These are phyloP conservation scores for Pasiphila rectangulata DNA, from an alignment of 2,888 invertebrate genomes.

Conservation along the genomic window DNA sequence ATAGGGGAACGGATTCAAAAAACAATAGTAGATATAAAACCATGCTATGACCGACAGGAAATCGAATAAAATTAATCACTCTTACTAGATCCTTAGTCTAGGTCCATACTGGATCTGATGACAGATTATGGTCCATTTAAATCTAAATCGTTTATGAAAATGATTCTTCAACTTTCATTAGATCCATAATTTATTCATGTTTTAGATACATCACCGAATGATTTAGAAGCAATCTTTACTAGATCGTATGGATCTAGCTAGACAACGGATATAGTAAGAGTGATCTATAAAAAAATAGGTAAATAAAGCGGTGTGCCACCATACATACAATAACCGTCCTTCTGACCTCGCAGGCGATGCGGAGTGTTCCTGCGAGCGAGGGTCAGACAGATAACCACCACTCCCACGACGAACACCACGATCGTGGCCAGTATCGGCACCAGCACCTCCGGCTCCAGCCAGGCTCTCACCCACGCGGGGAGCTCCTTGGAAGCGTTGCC, in stretches of 20 bases:
- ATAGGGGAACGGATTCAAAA: slow-evolving; percentile 34
- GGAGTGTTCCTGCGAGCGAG: slow-evolving; percentile 91
- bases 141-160: too few species aligned
- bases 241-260: too few species aligned
- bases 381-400: slow-evolving; percentile 94
- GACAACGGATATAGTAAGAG: too few species aligned
- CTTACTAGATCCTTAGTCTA: too few species aligned
- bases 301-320: slow-evolving; percentile 71
- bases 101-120: too few species aligned
- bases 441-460: slow-evolving; percentile 94
- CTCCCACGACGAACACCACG: slow-evolving; percentile 93
- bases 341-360: slow-evolving; percentile 89
- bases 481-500: slow-evolving; percentile 79
- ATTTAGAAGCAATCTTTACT: too few species aligned
- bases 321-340: slow-evolving; percentile 88
- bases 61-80: too few species aligned
- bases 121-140: too few species aligned
- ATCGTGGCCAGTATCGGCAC: slow-evolving; percentile 94
- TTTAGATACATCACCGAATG: too few species aligned
- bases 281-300: slow-evolving; percentile 17
- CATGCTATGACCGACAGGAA: slow-evolving; percentile 25
- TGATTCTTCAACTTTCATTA: too few species aligned
- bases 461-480: slow-evolving; percentile 89
- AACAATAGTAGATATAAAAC: slow-evolving; percentile 48
- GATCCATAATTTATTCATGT: too few species aligned